phyloP scores from a whole-genome alignment of 1,140 invertebrate species.

The Drosophila jambulina region DNA sequence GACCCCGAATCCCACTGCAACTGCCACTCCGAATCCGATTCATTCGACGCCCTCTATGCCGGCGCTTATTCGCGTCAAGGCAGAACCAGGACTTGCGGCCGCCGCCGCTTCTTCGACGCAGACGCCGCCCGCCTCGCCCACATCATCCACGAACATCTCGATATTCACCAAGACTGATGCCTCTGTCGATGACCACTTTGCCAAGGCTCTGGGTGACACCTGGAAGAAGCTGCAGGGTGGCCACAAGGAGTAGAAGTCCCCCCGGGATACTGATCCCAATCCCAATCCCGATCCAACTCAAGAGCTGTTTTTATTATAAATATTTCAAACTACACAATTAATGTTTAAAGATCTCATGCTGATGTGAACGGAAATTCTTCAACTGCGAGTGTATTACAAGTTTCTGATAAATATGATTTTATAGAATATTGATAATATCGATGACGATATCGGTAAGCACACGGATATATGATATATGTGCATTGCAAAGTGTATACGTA shows the following conservation, averaged over 20 bases:
- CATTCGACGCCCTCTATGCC: constrained; percentile 64
- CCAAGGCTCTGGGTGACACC: constrained; percentile 97
- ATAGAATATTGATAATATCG: constrained; percentile 57
- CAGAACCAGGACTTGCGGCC: constrained; percentile 72
- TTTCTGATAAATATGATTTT: constrained; percentile 77
- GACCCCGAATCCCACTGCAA: constrained; percentile 24
- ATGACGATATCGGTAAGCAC: constrained; percentile 18
- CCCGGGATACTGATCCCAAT: neutral
- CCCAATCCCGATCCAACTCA: constrained; percentile 54
- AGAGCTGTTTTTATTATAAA: constrained; percentile 71
- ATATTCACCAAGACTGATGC: constrained; percentile 86
- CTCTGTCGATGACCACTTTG: constrained; percentile 97
- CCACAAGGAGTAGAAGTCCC: constrained; percentile 68
- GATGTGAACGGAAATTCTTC: constrained; percentile 77
- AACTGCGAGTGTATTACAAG: constrained; percentile 81
- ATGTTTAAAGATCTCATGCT: constrained; percentile 79
- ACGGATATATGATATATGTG: constrained; percentile 46
- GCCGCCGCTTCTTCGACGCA: constrained; percentile 62
- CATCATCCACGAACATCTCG: constrained; percentile 72
- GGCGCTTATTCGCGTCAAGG: constrained; percentile 78
- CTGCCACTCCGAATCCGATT: constrained; percentile 25
- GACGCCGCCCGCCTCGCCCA: constrained; percentile 75
- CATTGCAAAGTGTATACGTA: constrained; percentile 78
- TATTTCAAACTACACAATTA: constrained; percentile 79
- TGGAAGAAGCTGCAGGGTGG: constrained; percentile 94